Evolutionary conservation across 2,797 vertebrate species (phyloP).

Genomic region (Atherinosoma microstoma): DNA sequence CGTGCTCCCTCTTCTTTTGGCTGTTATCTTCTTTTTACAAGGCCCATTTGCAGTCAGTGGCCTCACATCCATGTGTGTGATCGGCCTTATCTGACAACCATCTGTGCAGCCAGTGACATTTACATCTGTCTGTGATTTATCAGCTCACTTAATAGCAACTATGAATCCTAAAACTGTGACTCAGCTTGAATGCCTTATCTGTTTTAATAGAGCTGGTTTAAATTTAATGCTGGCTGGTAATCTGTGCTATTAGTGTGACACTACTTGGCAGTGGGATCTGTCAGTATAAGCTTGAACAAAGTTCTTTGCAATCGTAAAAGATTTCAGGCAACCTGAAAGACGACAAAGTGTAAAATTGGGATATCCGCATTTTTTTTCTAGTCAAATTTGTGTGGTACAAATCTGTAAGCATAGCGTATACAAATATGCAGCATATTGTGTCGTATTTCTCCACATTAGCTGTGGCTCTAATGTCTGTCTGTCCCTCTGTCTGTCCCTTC

Average conservation of each 20-base stretch:
- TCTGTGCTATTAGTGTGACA: slow-evolving; percentile 33
- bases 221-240: slow-evolving; percentile 49
- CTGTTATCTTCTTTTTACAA: slow-evolving; percentile 66
- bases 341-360: slow-evolving; percentile 6
- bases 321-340: slow-evolving; percentile 8
- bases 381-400: slow-evolving; percentile 12
- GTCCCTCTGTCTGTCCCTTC: slow-evolving; percentile 85
- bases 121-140: slow-evolving; percentile 73
- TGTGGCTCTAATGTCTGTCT: slow-evolving; percentile 82
- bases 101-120: slow-evolving; percentile 69
- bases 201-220: slow-evolving; percentile 47
- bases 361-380: neutral
- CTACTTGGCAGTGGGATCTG: slow-evolving; percentile 20
- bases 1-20: slow-evolving; percentile 39
- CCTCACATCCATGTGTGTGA: slow-evolving; percentile 70
- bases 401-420: neutral
- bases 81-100: slow-evolving; percentile 73
- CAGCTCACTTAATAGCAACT: slow-evolving; percentile 55
- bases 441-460: slow-evolving; percentile 13
- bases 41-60: slow-evolving; percentile 69
- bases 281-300: slow-evolving; percentile 12
- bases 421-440: neutral
- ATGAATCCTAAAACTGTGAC: slow-evolving; percentile 58
- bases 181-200: slow-evolving; percentile 46
- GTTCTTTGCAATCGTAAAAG: slow-evolving; percentile 9